Evolutionary conservation across 2,113 vertebrate genomes (phyloP).

Genomic region (Meleagris gallopavo): DNA sequence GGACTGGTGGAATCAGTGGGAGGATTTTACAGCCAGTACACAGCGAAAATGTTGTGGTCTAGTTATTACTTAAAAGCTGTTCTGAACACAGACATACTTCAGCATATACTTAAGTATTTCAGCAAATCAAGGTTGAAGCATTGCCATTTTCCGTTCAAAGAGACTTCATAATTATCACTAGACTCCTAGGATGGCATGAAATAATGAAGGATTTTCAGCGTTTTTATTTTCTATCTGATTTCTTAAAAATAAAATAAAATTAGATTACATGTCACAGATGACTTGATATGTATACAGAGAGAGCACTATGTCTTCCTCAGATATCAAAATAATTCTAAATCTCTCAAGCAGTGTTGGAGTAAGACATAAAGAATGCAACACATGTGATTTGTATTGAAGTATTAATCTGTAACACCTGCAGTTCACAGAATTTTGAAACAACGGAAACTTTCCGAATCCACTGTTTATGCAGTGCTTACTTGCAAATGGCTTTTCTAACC

Average conservation of each 20-base stretch:
- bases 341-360: not conserved
- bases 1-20: not conserved
- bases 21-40: not conserved
- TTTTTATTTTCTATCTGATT: not conserved
- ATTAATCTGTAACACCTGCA: slow-evolving; percentile 55
- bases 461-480: not conserved
- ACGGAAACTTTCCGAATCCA: not conserved
- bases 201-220: not conserved
- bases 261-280: slow-evolving; percentile 13
- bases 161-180: not conserved
- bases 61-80: not conserved
- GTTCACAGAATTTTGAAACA: not conserved
- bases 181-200: not conserved
- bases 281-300: slow-evolving; percentile 46
- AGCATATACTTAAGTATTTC: not conserved
- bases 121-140: not conserved
- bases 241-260: not conserved
- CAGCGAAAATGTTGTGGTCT: not conserved
- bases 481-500: slow-evolving; percentile 7
- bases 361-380: slow-evolving; percentile 27
- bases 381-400: slow-evolving; percentile 18
- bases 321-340: slow-evolving; percentile 45
- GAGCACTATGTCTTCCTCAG: not conserved
- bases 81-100: not conserved
- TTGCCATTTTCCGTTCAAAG: not conserved